A percentile compares a stretch with the other conserved stretches of the same genome.
Evolutionary conservation across 2,797 vertebrate genomes (phyloP).

Genomic region (Crypturellus tataupa): DNA sequence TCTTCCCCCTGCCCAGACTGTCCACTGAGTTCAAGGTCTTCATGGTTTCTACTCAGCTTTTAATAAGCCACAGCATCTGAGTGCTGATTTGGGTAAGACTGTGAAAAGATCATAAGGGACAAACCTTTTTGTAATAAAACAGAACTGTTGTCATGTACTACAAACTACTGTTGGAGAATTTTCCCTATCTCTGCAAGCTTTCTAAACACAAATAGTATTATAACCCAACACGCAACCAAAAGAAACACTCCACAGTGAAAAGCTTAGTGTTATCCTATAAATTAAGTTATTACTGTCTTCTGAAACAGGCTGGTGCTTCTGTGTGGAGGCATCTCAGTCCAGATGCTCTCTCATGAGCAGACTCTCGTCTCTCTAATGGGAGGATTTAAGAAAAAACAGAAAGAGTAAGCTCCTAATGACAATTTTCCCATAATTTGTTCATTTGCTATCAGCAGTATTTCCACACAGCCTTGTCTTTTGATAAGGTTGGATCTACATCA

Average conservation of each 20-base stretch:
- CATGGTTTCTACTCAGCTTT: neutral
- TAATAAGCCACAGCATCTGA: neutral
- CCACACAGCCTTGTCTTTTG: neutral
- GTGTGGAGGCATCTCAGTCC: neutral
- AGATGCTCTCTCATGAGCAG: neutral
- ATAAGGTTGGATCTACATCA: neutral
- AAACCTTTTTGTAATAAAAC: neutral
- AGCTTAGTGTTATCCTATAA: neutral
- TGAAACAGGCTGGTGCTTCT: neutral
- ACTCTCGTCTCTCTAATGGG: neutral
- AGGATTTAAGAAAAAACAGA: neutral
- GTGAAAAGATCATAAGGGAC: neutral
- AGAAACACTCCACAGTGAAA: neutral
- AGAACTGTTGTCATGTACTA: neutral
- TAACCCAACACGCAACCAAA: neutral
- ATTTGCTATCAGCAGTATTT: neutral
- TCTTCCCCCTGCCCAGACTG: neutral
- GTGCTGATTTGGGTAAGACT: neutral
- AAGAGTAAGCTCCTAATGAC: neutral
- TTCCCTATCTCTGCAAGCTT: neutral
- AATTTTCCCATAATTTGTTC: neutral
- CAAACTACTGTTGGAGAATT: neutral
- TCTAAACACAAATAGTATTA: neutral
- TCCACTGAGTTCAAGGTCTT: neutral
- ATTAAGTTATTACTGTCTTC: neutral